phyloP scores from a whole-genome alignment of 2,888 invertebrate genomes.

The Apodemia zela region DNA sequence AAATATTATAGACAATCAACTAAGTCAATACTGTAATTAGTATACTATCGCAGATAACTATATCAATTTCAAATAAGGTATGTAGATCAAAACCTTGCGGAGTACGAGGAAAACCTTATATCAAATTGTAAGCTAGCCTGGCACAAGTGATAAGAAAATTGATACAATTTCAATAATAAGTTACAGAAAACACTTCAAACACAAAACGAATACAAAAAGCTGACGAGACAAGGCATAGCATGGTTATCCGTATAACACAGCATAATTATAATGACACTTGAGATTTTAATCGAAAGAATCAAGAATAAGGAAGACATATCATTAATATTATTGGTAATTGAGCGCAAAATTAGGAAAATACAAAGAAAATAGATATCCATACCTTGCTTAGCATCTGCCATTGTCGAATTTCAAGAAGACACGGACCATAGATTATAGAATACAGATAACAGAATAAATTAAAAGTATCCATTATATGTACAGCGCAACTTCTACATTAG shows the following conservation, averaged over 20 bases:
- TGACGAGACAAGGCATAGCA: constrained; percentile 49
- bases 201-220: constrained; percentile 37
- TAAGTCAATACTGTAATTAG: no score
- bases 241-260: not conserved
- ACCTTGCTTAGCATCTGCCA: constrained; percentile 79
- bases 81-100: constrained; percentile 14
- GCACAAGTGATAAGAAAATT: not conserved
- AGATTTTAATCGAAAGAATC: not conserved
- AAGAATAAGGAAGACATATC: not conserved
- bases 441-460: not conserved
- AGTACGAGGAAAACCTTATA: not conserved
- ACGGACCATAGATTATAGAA: constrained; percentile 3
- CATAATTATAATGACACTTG: not conserved
- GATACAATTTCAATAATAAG: not conserved
- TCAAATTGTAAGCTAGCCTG: not conserved
- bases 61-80: constrained; percentile 23
- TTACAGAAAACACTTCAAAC: constrained; percentile 2
- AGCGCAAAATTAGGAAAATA: not conserved
- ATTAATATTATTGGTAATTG: not conserved
- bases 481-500: no score
- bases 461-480: no score
- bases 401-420: constrained; percentile 47
- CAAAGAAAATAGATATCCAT: constrained; percentile 40
- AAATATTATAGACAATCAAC: no score
- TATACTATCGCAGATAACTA: not conserved